These are phyloP conservation scores for Clitarchus hookeri DNA, from an alignment of 2,888 invertebrate genomes.

Conservation along the genomic window DNA sequence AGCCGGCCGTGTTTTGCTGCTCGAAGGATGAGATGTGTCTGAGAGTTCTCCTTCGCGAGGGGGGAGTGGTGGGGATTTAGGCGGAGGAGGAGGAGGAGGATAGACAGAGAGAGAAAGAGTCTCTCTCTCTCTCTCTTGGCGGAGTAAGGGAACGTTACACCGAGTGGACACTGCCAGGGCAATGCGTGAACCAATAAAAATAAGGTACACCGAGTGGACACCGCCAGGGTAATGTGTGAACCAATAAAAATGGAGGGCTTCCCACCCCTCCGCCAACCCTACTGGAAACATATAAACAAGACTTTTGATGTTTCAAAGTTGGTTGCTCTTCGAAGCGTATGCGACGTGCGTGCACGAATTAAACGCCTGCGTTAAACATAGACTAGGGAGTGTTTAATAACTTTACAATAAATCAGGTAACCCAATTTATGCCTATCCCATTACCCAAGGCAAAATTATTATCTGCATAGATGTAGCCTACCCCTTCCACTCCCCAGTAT, in stretches of 20 bases:
- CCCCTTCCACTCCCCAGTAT: too few species aligned
- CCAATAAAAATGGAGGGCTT: neutral
- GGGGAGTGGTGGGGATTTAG: too few species aligned
- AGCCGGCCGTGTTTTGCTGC: neutral
- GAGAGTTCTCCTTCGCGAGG: neutral
- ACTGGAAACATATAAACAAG: neutral
- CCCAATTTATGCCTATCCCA: too few species aligned
- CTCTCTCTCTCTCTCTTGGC: too few species aligned
- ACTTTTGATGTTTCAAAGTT: neutral
- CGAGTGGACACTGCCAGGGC: neutral
- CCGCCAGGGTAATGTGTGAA: neutral
- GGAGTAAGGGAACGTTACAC: neutral
- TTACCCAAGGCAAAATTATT: too few species aligned
- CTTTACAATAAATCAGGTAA: too few species aligned
- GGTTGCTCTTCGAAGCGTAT: too few species aligned
- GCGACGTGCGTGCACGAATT: too few species aligned
- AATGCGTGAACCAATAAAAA: neutral
- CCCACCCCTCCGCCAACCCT: too few species aligned
- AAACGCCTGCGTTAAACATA: too few species aligned
- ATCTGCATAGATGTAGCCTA: too few species aligned
- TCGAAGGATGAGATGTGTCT: neutral
- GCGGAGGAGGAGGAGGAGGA: neutral
- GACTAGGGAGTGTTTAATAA: too few species aligned
- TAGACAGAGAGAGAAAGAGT: neutral
- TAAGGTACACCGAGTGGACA: neutral